Percentiles rank a stretch among this genome's conserved stretches.
phyloP scores from a whole-genome alignment of 2,888 invertebrate species.

The Acleris literana region DNA sequence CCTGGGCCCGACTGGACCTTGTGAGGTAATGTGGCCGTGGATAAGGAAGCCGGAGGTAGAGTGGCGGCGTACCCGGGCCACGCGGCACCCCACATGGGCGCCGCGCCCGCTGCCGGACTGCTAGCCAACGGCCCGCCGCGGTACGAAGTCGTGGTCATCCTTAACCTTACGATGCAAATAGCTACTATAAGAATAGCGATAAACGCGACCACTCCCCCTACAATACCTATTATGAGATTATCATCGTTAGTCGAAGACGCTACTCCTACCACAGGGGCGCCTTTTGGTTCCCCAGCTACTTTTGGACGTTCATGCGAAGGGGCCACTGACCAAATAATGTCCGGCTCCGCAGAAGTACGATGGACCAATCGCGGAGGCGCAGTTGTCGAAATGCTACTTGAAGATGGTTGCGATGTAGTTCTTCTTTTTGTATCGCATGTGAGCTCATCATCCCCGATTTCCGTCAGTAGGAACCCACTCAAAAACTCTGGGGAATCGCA shows the following conservation, averaged over 20 bases:
- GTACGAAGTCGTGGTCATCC: constrained; percentile 87
- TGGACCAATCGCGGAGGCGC: constrained; percentile 80
- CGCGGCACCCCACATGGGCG: constrained; percentile 83
- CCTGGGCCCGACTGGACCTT: constrained; percentile 83
- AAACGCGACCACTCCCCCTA: constrained; percentile 95
- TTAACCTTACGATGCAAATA: constrained; percentile 93
- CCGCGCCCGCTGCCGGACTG: constrained; percentile 84
- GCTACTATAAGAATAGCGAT: constrained; percentile 94
- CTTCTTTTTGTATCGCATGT: constrained; percentile 88
- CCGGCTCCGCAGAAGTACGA: constrained; percentile 89
- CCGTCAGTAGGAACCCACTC: constrained; percentile 86
- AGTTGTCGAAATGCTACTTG: constrained; percentile 72
- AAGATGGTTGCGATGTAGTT: constrained; percentile 70
- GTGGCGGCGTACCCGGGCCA: constrained; percentile 84
- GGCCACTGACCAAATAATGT: constrained; percentile 95
- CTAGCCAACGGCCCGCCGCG: constrained; percentile 87
- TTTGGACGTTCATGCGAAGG: constrained; percentile 86
- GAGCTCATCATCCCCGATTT: constrained; percentile 91
- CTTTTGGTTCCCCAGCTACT: constrained; percentile 84
- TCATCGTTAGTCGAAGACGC: constrained; percentile 91
- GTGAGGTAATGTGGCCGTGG: constrained; percentile 87
- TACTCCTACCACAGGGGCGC: constrained; percentile 80
- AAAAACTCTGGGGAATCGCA: constrained; percentile 89
- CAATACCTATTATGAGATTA: constrained; percentile 97
- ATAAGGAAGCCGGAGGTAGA: constrained; percentile 83